Conservation (phyloP, 2,888 invertebrate genomes). For the Acheta domesticus region DNA sequence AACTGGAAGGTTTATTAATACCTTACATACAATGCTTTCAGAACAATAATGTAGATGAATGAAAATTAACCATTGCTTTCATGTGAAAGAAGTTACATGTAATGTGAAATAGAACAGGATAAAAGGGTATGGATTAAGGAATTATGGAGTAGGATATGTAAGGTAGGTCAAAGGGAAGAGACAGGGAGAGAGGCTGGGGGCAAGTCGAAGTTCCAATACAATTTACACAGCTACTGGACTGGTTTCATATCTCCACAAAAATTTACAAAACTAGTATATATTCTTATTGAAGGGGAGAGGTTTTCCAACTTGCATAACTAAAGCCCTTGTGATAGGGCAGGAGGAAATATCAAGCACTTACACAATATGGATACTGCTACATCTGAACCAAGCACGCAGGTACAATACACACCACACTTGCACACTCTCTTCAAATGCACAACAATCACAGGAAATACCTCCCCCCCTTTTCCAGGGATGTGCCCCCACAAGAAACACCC, state of each 20-base stretch:
- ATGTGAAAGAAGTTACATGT: slow-evolving; percentile 30
- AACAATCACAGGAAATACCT: not conserved
- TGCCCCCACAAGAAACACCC: not conserved
- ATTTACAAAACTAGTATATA: slow-evolving; percentile 18
- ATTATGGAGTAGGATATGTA: slow-evolving; percentile 24
- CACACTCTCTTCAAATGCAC: not conserved
- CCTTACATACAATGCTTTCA: slow-evolving; percentile 37
- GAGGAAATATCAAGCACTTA: slow-evolving; percentile 25
- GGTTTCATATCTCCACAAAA: slow-evolving; percentile 25
- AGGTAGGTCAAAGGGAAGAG: not conserved
- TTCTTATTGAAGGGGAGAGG: slow-evolving; percentile 18
- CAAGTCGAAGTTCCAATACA: slow-evolving; percentile 27
- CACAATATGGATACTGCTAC: slow-evolving; percentile 23
- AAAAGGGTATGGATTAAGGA: slow-evolving; percentile 25
- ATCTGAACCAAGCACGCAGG: slow-evolving; percentile 21
- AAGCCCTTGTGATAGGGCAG: not conserved
- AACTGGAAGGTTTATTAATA: slow-evolving; percentile 36
- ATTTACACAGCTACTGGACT: slow-evolving; percentile 28
- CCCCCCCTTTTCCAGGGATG: slow-evolving; percentile 18
- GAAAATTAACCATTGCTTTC: slow-evolving; percentile 31
- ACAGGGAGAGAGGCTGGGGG: slow-evolving; percentile 21
- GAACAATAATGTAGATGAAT: slow-evolving; percentile 36
- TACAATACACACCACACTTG: not conserved
- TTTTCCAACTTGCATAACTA: not conserved
- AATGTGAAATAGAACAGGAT: slow-evolving; percentile 31